Evolutionary conservation across 2,113 vertebrate genomes (phyloP).

Genomic region (Mus musculus): DNA sequence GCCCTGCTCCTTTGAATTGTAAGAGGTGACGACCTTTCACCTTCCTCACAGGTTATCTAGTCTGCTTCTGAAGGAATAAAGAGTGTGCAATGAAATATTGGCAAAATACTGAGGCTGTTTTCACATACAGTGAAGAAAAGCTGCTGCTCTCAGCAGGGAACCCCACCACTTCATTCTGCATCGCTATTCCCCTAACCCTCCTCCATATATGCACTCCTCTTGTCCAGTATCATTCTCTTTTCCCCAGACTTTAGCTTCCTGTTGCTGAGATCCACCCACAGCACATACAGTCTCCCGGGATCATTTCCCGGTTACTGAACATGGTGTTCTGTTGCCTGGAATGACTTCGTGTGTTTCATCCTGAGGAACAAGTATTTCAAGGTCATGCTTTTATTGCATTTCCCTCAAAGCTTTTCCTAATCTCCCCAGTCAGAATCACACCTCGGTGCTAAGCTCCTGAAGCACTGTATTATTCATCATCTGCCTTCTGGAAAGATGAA

Average conservation of each 20-base stretch:
- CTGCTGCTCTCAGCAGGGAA: background rate
- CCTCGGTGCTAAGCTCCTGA: background rate
- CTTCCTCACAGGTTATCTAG: background rate
- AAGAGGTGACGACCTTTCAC: background rate
- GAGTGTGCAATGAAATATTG: background rate
- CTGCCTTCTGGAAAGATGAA: background rate
- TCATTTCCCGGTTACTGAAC: background rate
- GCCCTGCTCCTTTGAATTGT: background rate
- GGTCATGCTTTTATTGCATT: background rate
- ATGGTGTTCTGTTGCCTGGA: background rate
- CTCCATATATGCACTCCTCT: background rate
- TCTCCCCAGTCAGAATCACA: background rate
- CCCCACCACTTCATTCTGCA: background rate
- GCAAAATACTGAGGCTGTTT: background rate
- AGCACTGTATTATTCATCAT: background rate
- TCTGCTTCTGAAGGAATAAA: constrained; percentile 5
- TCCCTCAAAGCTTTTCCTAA: background rate
- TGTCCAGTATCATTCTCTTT: background rate
- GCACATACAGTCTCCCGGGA: background rate
- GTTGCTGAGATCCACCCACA: background rate
- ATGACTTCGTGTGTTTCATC: background rate
- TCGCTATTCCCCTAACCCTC: background rate
- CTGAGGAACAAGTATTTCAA: background rate
- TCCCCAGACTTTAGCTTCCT: background rate
- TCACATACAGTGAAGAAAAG: background rate